These are phyloP conservation scores for Eulemur macaco DNA, from an alignment of 2,113 vertebrate genomes.

Conservation along the genomic window DNA sequence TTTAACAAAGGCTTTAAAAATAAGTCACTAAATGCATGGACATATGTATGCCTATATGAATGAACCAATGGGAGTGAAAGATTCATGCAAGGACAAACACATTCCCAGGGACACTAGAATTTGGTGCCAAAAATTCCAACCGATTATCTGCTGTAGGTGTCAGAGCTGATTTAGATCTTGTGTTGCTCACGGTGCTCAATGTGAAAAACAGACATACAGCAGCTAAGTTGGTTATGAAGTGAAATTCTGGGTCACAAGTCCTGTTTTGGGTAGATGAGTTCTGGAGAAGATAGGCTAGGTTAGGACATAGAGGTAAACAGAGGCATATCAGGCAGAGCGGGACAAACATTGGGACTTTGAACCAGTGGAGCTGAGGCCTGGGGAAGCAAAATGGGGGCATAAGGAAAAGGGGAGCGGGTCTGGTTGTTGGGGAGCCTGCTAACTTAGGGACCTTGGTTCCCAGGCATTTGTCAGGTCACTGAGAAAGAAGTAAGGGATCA, in stretches of 20 bases:
- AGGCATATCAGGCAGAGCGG: not conserved
- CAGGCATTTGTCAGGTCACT: not conserved
- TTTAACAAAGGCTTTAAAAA: constrained; percentile 38
- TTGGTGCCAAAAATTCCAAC: not conserved
- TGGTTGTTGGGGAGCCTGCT: not conserved
- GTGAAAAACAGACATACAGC: not conserved
- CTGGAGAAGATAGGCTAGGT: not conserved
- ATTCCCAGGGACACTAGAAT: not conserved
- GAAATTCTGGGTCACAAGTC: not conserved
- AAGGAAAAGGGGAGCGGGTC: not conserved
- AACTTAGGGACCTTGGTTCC: not conserved
- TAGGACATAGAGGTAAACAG: not conserved
- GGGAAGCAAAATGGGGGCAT: not conserved
- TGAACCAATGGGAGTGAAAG: not conserved
- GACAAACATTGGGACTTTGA: not conserved
- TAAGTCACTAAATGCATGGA: not conserved
- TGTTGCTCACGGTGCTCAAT: not conserved
- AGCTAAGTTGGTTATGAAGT: not conserved
- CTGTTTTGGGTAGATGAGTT: not conserved
- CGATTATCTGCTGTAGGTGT: not conserved
- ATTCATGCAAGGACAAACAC: not conserved
- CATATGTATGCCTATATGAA: not conserved
- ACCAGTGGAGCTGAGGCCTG: not conserved
- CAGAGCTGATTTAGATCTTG: not conserved
- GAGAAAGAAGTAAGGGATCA: not conserved